Percentiles rank a stretch among this genome's conserved stretches.
These are phyloP conservation scores for Epizoanthus scotinus DNA, from an alignment of 92 coral and sea anemone genomes.

Conservation along the genomic window DNA sequence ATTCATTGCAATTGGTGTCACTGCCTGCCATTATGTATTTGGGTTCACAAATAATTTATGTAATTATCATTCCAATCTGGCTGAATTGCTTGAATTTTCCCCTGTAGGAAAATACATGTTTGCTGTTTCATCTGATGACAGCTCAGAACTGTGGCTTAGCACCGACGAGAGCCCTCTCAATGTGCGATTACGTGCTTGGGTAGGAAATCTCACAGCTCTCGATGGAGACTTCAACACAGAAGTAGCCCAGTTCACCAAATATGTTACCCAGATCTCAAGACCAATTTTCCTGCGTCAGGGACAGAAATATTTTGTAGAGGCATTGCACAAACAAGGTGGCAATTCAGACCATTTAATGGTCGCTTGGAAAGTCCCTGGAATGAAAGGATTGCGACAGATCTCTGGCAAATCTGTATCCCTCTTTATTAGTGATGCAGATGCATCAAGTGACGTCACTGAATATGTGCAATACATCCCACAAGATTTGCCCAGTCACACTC, in stretches of 20 bases:
- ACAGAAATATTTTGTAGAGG: slow-evolving; percentile 86
- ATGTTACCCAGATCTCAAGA: slow-evolving; percentile 74
- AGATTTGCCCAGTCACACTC: slow-evolving; percentile 79
- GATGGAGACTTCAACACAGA: slow-evolving; percentile 55
- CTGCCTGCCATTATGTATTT: too few species aligned
- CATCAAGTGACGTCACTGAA: slow-evolving; percentile 74
- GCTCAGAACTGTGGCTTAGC: slow-evolving; percentile 97
- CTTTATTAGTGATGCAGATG: slow-evolving; percentile 64
- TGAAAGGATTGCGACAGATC: slow-evolving; percentile 72
- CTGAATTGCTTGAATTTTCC: background rate
- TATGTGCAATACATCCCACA: slow-evolving; percentile 83
- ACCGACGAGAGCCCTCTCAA: slow-evolving; percentile 74
- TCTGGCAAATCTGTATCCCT: slow-evolving; percentile 81
- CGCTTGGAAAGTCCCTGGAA: slow-evolving; percentile 92
- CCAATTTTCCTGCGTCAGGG: slow-evolving; percentile 72
- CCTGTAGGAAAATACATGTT: slow-evolving; percentile 77
- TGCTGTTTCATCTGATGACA: slow-evolving; percentile 93
- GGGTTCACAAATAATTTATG: too few species aligned
- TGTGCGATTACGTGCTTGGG: slow-evolving; percentile 81
- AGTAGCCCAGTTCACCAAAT: slow-evolving; percentile 84
- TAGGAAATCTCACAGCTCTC: slow-evolving; percentile 82
- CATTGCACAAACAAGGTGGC: slow-evolving; percentile 87
- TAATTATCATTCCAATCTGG: too few species aligned
- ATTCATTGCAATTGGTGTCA: too few species aligned
- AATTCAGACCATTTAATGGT: slow-evolving; percentile 79